Evolutionary conservation across 2,888 invertebrate genomes (phyloP).

Genomic region (Lepidocyrtinus sp.): DNA sequence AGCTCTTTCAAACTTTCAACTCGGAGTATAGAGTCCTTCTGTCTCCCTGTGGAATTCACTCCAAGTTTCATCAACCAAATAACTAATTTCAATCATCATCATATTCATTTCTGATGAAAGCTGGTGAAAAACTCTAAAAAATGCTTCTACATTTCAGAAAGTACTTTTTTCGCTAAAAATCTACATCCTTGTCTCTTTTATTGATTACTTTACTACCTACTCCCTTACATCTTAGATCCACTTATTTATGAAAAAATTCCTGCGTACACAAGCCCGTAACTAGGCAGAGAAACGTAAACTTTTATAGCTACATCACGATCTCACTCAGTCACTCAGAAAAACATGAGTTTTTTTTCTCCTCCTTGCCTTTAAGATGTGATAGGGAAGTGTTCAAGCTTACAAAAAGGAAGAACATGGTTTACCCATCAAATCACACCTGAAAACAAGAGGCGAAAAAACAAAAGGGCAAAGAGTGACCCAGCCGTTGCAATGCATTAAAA

Average conservation of each 20-base stretch:
- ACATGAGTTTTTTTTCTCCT: slow-evolving; percentile 35
- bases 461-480: slow-evolving; percentile 41
- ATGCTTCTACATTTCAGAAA: no score
- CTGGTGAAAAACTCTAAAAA: neutral
- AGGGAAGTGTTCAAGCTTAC: no score
- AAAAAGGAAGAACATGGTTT: slow-evolving; percentile 52
- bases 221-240: slow-evolving; percentile 10
- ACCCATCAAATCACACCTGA: slow-evolving; percentile 61
- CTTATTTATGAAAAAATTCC: slow-evolving; percentile 31
- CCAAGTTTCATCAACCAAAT: neutral
- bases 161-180: no score
- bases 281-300: slow-evolving; percentile 46
- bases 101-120: neutral
- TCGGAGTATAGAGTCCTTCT: no score
- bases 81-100: neutral
- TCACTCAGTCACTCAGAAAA: neutral
- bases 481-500: slow-evolving; percentile 34
- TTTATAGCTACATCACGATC: slow-evolving; percentile 57
- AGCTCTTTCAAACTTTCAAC: neutral
- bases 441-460: slow-evolving; percentile 45
- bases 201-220: slow-evolving; percentile 36
- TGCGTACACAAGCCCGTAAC: neutral
- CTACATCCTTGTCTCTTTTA: slow-evolving; percentile 54
- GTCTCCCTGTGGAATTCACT: no score
- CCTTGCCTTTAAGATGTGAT: no score